These are phyloP conservation scores for Chelonia mydas DNA, from an alignment of 2,797 vertebrate species.

Conservation along the genomic window DNA sequence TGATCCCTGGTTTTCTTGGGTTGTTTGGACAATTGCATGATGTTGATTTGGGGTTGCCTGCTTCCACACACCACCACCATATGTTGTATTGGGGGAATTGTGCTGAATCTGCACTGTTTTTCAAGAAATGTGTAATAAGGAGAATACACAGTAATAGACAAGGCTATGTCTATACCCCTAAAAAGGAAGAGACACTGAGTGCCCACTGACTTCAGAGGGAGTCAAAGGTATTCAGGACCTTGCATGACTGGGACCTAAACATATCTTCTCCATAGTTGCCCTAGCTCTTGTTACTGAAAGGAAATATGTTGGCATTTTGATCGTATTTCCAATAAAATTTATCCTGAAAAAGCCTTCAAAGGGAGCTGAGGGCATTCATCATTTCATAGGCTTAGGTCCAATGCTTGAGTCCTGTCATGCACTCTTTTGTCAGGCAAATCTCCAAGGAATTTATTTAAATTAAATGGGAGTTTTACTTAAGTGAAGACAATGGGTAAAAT, in stretches of 20 bases:
- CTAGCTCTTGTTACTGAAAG: not conserved
- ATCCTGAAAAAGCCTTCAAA: not conserved
- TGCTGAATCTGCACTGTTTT: not conserved
- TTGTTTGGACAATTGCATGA: not conserved
- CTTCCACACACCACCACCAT: not conserved
- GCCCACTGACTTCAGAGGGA: not conserved
- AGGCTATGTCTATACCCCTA: not conserved
- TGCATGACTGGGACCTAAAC: not conserved
- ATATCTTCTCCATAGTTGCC: not conserved
- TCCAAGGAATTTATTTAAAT: not conserved
- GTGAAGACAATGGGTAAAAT: not conserved
- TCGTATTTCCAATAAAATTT: not conserved
- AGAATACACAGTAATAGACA: not conserved
- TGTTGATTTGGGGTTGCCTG: not conserved
- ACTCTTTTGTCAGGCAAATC: not conserved
- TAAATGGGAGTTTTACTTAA: not conserved
- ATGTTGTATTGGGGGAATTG: not conserved
- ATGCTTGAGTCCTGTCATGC: not conserved
- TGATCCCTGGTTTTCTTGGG: not conserved
- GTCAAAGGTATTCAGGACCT: not conserved
- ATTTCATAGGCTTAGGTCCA: not conserved
- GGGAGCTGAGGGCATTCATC: not conserved
- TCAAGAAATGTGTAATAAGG: not conserved
- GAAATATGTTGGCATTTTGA: not conserved
- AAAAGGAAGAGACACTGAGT: not conserved